These are phyloP conservation scores for Poecile montanus DNA, from an alignment of 2,797 vertebrate genomes.

Conservation along the genomic window DNA sequence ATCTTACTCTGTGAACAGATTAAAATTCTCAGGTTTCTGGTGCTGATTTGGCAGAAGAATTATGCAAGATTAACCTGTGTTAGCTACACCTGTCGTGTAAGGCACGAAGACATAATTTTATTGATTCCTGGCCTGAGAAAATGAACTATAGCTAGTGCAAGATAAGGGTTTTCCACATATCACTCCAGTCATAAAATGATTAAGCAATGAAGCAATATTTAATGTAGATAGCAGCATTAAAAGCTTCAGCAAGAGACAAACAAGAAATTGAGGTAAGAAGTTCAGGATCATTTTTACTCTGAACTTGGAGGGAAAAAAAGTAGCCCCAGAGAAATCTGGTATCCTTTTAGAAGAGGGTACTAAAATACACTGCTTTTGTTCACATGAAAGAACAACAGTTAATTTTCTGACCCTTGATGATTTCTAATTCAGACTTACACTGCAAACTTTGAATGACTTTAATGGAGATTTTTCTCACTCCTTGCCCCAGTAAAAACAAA, in stretches of 20 bases:
- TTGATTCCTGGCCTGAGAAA: slow-evolving; percentile 3
- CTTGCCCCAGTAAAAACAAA: not conserved
- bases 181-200: not conserved
- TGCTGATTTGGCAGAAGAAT: not conserved
- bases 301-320: not conserved
- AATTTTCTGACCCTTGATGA: not conserved
- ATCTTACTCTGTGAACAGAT: not conserved
- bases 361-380: not conserved
- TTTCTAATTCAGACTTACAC: not conserved
- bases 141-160: not conserved
- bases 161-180: not conserved
- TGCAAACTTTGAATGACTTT: not conserved
- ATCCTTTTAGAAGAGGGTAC: not conserved
- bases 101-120: not conserved
- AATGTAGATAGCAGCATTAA: not conserved
- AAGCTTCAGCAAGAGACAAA: not conserved
- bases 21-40: not conserved
- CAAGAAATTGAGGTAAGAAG: not conserved
- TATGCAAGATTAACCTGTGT: not conserved
- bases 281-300: not conserved
- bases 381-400: not conserved
- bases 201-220: slow-evolving; percentile 40
- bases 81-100: not conserved
- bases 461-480: not conserved
- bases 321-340: not conserved